Percentiles rank a stretch among this genome's conserved stretches.
Evolutionary conservation across 2,113 vertebrate genomes (phyloP).

Genomic region (Albula goreensis): DNA sequence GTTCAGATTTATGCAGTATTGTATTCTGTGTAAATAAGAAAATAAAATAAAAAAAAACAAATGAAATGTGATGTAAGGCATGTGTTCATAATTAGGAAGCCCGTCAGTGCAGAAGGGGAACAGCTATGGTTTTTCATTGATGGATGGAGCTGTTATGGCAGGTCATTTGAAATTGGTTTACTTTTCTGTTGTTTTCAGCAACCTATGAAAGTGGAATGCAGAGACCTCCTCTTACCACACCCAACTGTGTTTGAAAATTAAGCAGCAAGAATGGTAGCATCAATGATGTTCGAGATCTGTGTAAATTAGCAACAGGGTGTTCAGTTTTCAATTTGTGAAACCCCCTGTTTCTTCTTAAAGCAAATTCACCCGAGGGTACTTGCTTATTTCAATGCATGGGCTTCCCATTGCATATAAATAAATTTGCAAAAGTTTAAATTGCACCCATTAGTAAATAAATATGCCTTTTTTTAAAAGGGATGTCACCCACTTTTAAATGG

Average conservation of each 20-base stretch:
- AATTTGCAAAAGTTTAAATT: constrained; percentile 33
- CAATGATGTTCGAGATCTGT: not conserved
- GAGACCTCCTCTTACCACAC: not conserved
- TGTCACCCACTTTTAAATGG: too few species aligned
- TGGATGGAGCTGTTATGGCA: not conserved
- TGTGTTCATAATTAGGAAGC: not conserved
- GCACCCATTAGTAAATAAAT: not conserved
- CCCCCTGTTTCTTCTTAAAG: not conserved
- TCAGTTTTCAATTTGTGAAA: not conserved
- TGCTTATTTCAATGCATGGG: constrained; percentile 56
- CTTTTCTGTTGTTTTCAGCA: not conserved
- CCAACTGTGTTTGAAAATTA: not conserved
- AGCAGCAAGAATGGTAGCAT: not conserved
- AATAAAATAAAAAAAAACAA: not conserved
- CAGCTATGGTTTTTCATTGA: not conserved
- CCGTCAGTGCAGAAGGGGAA: not conserved
- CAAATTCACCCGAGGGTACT: constrained; percentile 1
- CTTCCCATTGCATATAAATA: constrained; percentile 66
- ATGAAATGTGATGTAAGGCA: not conserved
- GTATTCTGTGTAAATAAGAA: constrained; percentile 24
- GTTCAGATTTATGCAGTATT: constrained; percentile 56
- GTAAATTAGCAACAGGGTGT: not conserved
- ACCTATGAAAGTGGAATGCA: too few species aligned
- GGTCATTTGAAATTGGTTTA: not conserved
- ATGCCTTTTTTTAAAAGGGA: too few species aligned